Base-by-base conservation (phyloP, 2,797 vertebrate species). In the Rousettus madagascariensis region DNA sequence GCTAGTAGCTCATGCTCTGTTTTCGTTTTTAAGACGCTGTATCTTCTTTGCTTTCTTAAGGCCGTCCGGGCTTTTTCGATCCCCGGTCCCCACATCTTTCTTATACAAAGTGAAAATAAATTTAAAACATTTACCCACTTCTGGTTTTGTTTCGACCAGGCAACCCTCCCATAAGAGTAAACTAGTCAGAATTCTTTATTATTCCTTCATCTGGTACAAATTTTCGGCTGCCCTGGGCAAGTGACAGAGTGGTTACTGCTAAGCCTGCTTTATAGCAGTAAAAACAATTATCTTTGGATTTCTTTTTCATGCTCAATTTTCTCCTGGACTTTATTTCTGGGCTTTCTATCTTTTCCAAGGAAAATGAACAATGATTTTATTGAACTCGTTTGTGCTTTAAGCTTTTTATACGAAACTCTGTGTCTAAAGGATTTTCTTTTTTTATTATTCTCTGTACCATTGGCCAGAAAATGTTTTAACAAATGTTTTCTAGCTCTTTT, bases 281-380 rank as follows among this genome's bases (percentile, higher is more conserved):
- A 83, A 83, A 95, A 94, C 71, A 95, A 97, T 95, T 95, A 68
- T n/a, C 57, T 88, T 80, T 85, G 43, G 17, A 51, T 95, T 95
- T 96, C 51, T 92, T 94, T 96, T 95, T 88, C 78, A 95, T 80
- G 89, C 46, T 95, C 86, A 83, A 8, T 95, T 95, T 96, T 97
- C 74, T 85, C 86, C 68, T 75, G 46, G 66, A 95, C 85, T 91
- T 94, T 82, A 78, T 95, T 95, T 93, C 94, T 96, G 63, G 61
- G 41, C 63, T 96, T 91, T 63, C 53, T 66, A n/a, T 75, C 17
- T 93, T 94, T 97, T 89, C 79, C 86, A 93, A 94, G 59, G 63
- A 77, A 96, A 94, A 94, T 66, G 46, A 89, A 90, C 63, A 61
- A 88, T 96, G 82, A 79, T 92, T 92, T 61, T 92, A 78, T 38